Conservation (phyloP, 64 coral and sea anemone genomes). For the Actinia tenebrosa region DNA sequence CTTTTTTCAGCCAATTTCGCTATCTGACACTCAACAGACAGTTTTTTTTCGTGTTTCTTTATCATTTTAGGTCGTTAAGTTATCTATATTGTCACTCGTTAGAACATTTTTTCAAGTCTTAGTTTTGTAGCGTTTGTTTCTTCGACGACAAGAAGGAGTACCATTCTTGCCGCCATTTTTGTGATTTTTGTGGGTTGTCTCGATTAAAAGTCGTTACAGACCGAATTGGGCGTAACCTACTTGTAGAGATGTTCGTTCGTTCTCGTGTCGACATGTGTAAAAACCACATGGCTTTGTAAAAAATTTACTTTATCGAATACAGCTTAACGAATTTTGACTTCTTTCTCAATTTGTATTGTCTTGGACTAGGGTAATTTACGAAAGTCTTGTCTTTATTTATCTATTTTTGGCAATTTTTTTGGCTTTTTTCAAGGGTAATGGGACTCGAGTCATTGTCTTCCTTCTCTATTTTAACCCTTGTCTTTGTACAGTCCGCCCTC, state of each 20-base stretch:
- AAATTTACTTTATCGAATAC: not conserved
- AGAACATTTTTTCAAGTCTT: constrained; percentile 27
- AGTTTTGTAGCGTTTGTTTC: constrained; percentile 28
- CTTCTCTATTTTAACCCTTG: not conserved
- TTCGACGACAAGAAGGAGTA: constrained; percentile 14
- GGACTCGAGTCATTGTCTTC: not conserved
- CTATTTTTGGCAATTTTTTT: not conserved
- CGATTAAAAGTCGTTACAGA: constrained; percentile 12
- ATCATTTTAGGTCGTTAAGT: constrained; percentile 44
- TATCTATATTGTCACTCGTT: constrained; percentile 7
- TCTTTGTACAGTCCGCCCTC: constrained; percentile 2
- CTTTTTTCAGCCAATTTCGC: constrained; percentile 35
- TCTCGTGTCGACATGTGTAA: not conserved
- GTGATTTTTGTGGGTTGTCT: constrained; percentile 28
- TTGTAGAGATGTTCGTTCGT: not conserved
- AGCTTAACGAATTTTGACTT: not conserved
- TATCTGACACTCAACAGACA: constrained; percentile 18
- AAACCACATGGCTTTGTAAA: constrained; percentile 15
- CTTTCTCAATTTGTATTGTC: not conserved
- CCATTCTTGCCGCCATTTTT: constrained; percentile 24
- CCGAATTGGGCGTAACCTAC: constrained; percentile 9
- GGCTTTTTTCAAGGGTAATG: not conserved
- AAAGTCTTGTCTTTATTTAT: not conserved
- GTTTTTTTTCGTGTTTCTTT: constrained; percentile 55
- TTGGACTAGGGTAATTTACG: not conserved